Evolutionary conservation across 2,113 vertebrate species (phyloP), one percentile per base, ranked within the genome.

Genomic region (Gallinago media): DNA sequence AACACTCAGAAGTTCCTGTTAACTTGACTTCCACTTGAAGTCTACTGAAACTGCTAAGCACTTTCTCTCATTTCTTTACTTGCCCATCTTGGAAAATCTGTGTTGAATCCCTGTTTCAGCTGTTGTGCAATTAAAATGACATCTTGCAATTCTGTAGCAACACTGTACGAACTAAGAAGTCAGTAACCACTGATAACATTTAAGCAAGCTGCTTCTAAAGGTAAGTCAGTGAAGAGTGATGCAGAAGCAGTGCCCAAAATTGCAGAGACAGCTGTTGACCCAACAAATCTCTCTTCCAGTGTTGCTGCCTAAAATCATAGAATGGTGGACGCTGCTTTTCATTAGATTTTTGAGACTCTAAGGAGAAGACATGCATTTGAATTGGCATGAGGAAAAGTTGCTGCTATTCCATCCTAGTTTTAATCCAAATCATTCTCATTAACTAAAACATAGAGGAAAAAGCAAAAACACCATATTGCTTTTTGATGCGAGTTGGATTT

Each of bases 391-490:
- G 50, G 62, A 90, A 55, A 90, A 74, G 52, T 71, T 92, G 76
- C 56, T 89, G 56, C 58, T 95, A 40, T 77, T 94, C 93, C 50
- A 88, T 81, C 42, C 50, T 70, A 46, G 68, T 83, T 95, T 91
- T 90, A 85, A 88, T 84, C 34, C 27, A 84, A 63, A 80, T 86
- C 29, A 65, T 88, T 77, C 32, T 84, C 34, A 85, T 86, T 90
- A 92, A 74, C 76, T 70, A 55, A 93, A 90, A 72, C 26, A 12
- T n/a, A 84, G 17, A 89, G n/a, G 21, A 86, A 91, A 90, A 93
- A 13, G 61, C 26, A 91, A 67, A 93, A 84, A 17, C 55, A 89
- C 47, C 44, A 23, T 58, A 61, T 22, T 71, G 59, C 34, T 77
- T 93, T 82, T 72, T 72, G 46, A 34, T 62, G 49, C 0, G 2